These are phyloP conservation scores for Premnoplex brunnescens DNA, from an alignment of 2,797 vertebrate species.

Conservation along the genomic window DNA sequence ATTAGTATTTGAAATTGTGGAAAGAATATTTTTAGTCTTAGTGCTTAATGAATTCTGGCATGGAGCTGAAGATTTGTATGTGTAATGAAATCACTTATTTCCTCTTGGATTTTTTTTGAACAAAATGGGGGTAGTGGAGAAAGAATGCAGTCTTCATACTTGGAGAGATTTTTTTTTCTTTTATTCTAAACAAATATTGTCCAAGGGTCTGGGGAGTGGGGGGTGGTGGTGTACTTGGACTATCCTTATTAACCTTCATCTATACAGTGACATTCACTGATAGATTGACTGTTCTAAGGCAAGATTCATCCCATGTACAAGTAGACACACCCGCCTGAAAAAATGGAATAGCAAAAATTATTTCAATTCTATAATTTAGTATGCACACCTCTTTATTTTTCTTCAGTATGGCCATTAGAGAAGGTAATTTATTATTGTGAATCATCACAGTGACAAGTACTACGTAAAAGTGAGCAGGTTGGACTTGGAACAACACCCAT, in stretches of 20 bases:
- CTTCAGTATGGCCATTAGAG: background rate
- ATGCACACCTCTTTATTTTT: background rate
- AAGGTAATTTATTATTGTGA: background rate
- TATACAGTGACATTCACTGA: background rate
- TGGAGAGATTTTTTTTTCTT: background rate
- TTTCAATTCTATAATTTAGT: background rate
- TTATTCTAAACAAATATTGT: background rate
- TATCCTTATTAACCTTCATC: background rate
- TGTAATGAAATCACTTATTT: background rate
- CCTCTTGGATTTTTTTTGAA: background rate
- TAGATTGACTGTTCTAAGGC: background rate
- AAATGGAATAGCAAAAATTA: background rate
- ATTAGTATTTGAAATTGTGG: constrained; percentile 64
- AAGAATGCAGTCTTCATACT: background rate
- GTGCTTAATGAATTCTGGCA: constrained; percentile 61
- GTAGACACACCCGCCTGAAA: background rate
- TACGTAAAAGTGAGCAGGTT: background rate
- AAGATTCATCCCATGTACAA: background rate
- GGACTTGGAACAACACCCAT: background rate
- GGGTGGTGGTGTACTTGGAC: background rate
- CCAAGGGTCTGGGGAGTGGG: background rate
- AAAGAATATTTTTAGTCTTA: constrained; percentile 50
- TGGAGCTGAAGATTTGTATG: constrained; percentile 51
- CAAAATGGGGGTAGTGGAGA: accelerated
- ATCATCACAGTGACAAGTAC: background rate